phyloP scores from a whole-genome alignment of 2,888 invertebrate genomes.

The Polyommatus icarus region DNA sequence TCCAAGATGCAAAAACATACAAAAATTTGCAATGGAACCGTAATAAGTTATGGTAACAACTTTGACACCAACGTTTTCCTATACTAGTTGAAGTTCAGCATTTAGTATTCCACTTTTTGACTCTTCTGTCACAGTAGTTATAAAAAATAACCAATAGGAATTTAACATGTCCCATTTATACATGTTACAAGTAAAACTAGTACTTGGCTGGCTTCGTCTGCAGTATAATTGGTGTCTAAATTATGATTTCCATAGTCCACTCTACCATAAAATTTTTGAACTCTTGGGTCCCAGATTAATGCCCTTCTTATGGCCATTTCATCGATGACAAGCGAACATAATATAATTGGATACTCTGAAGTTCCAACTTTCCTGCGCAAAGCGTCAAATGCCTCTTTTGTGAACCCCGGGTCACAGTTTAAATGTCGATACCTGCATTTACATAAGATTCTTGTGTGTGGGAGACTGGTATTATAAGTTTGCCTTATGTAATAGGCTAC shows the following conservation, averaged over 20 bases:
- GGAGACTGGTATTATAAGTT: constrained; percentile 29
- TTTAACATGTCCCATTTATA: constrained; percentile 30
- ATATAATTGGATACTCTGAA: constrained; percentile 25
- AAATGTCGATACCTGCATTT: constrained; percentile 31
- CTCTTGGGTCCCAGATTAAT: constrained; percentile 35
- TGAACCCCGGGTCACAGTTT: constrained; percentile 27
- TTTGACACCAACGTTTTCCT: too few relatives aligned
- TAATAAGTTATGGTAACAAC: not conserved
- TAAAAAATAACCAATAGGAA: constrained; percentile 30
- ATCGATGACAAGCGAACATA: constrained; percentile 34
- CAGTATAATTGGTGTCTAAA: constrained; percentile 22
- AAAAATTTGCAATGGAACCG: not conserved
- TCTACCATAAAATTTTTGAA: constrained; percentile 33
- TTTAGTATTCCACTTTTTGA: constrained; percentile 12
- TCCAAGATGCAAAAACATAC: constrained; percentile 8
- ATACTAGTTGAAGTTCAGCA: too few relatives aligned
- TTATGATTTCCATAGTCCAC: constrained; percentile 33
- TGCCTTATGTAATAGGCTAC: not conserved
- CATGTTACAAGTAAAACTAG: constrained; percentile 22
- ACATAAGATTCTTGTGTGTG: constrained; percentile 28
- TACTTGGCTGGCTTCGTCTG: constrained; percentile 1
- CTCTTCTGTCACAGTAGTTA: not conserved
- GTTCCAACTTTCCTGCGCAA: constrained; percentile 33
- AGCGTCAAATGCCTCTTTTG: constrained; percentile 34
- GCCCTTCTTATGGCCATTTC: constrained; percentile 38